Base-by-base conservation (phyloP, 2,888 invertebrate species). In the Oligia strigilis region DNA sequence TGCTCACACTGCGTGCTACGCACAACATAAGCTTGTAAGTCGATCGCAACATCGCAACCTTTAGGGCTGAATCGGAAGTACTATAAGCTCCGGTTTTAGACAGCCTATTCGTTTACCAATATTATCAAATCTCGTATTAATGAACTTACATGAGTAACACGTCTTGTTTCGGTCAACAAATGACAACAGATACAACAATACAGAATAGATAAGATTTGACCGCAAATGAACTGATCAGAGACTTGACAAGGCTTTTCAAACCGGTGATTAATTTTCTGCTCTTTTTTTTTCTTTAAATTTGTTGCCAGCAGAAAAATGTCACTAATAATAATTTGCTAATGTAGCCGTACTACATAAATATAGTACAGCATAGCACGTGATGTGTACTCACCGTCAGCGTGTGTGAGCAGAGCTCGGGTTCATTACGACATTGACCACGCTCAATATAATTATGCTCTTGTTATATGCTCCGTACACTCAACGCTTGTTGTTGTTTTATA, bases 211-310 rank as follows among this genome's bases (percentile, higher is more conserved):
- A 40, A 23, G 46, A n/a, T 49, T 49, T 70, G 29, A 60, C 46
- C 17, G 43, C 58, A 36, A 52, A 71, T 71, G 23, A 71, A 29
- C 80, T 62, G 71, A 62, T 36, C 19, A 43, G 11, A 36, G 17
- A 52, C 11, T 43, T 52, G 43, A 52, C 43, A n/a, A 52, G 8
- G 46, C n/a, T 43, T 49, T 43, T 60, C 17, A 52, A 58, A 43
- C 14, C 29, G 5, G 40, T 36, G 4, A 69, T 5, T 49, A 17
- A 49, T 69, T 17, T 19, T 6, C 9, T 62, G 23, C 13, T 49
- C 29, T 23, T 58, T 9, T 36, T 36, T 4, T 36, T 36, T 49
- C 29, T 23, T 58, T 14, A 14, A 80, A 52, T 36, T 52, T 81
- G 14, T 60, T 52, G 58, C 58, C 58, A 67, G 14, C 40, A 49